A percentile compares a stretch with the other conserved stretches of the same genome.
phyloP scores from a whole-genome alignment of 1,140 invertebrate species.

The Sitobion miscanthi region DNA sequence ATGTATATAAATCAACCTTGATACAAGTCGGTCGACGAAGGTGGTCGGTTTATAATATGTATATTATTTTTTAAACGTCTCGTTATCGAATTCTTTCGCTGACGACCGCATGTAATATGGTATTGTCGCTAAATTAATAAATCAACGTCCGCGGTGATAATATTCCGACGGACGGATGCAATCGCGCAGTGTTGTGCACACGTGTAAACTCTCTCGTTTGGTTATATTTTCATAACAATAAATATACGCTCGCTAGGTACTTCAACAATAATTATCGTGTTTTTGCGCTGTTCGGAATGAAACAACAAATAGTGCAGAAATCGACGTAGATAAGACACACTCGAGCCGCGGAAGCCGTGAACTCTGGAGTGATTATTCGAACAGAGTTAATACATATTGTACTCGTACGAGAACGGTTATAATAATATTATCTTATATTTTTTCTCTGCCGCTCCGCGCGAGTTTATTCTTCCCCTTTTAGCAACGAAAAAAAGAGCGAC shows the following conservation, averaged over 20 bases:
- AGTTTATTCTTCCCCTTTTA: not conserved
- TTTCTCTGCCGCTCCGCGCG: not conserved
- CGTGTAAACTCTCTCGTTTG: not conserved
- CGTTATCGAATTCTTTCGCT: not conserved
- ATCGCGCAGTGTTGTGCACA: not conserved
- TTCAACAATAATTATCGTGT: not conserved
- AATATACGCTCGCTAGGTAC: not conserved
- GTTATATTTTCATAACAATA: not conserved
- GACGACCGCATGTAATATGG: not conserved
- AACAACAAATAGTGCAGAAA: constrained; percentile 25
- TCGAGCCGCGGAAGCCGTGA: not conserved
- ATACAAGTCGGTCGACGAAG: not conserved
- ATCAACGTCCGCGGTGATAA: not conserved
- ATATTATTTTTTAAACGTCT: not conserved
- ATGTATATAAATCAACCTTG: not conserved
- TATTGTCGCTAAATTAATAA: constrained; percentile 2
- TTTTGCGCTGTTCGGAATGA: not conserved
- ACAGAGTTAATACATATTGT: not conserved
- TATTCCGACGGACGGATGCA: not conserved
- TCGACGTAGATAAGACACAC: not conserved
- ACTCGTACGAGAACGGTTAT: not conserved
- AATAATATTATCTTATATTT: not conserved
- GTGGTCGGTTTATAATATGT: not conserved
- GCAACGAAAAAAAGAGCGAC: not conserved
- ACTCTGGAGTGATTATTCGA: constrained; percentile 20